Evolutionary conservation across 2,888 invertebrate genomes (phyloP), one percentile per base, ranked within the genome.

Genomic region (Plebejus anna): DNA sequence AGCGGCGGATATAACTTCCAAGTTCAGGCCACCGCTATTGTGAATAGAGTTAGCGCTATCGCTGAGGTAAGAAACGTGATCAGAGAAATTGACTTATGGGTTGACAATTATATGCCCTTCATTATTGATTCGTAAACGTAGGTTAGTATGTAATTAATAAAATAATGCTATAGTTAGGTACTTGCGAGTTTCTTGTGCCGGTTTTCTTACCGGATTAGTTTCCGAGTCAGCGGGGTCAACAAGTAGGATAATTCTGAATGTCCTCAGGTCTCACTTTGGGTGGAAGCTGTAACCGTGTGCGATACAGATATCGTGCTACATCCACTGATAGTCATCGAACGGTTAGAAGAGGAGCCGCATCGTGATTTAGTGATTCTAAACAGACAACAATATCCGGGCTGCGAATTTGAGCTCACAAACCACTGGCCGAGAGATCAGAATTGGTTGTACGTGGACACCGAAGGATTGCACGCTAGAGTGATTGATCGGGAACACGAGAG

Each of bases 401-500:
- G 94, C 79, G 81, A 80, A n/a, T 92, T 87, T 78, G 83, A 77
- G n/a, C 82, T 93, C 3, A 84, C 82, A 11, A 91, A 88, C 79
- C 84, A 84, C 28, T 94, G 92, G 93, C 94, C 94, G 0, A 77
- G 80, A 3, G 80, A 90, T 32, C 92, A 91, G 78, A 79, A 83
- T 0, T 94, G 94, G 94, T 79, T 94, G 2, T 91, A 90, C 75
- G 89, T 92, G 0, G 86, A 94, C 76, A 85, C 88, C 47, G 82
- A 80, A 13, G 93, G 92, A 2, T 81, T 92, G 57, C 92, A 93
- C 71, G 81, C 91, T 0, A 81, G 73, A 71, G 79, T 83, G 13
- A 92, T 94, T 47, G 93, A 94, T 78, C 88, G 94, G 83, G 94
- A 94, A 83, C 83, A 94, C 79, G 82, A 84, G 51, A 88, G 90